Evolutionary conservation across 2,888 invertebrate species (phyloP), one percentile per base, ranked within the genome.

Genomic region (Drosophila cyrtoloma): DNA sequence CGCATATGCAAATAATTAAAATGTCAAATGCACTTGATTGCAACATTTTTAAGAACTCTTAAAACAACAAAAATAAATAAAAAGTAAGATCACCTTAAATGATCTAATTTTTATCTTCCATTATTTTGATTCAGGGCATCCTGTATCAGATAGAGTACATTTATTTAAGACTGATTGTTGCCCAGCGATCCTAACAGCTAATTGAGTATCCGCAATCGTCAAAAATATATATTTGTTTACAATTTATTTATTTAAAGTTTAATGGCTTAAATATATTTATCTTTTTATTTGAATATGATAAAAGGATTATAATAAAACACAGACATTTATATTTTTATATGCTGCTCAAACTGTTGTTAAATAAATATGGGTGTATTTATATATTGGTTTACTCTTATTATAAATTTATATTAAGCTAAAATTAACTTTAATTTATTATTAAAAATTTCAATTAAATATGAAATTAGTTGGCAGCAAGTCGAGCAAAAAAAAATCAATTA

Each of bases 1-100:
- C 39, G 47, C 57, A 58, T 53, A 26, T 37, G 44, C 10, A 47
- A 71, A 33, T 22, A 55, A 51, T 32, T 44, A 5, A 44, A 33
- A 33, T 55, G n/a, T 10, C 35, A n/a, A 5, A 33, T 28, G 33
- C 26, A 26, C 47, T 26, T 26, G 7, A 5, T 10, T n/a, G n/a
- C 42, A n/a, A 42, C 42, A 42, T 7, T 22, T 16, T 35, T 3
- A 16, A 3, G 14, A 51, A 16, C 9, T 30, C 51, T 12, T 14
- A n/a, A 50, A 16, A n/a, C 14, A 16, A 28, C 9, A 3, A 28
- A 28, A 4, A 28, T 28, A 51, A 28, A 51, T 28, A 28, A 51
- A 51, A 50, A 12, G n/a, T 22, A 12, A n/a, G 42, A 42, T 5
- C 5, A 22, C n/a, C 22, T 47, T 22, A 22, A 22, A 22, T 5